phyloP scores from a whole-genome alignment of 2,797 vertebrate species.

The Hippopotamyrus pictus region DNA sequence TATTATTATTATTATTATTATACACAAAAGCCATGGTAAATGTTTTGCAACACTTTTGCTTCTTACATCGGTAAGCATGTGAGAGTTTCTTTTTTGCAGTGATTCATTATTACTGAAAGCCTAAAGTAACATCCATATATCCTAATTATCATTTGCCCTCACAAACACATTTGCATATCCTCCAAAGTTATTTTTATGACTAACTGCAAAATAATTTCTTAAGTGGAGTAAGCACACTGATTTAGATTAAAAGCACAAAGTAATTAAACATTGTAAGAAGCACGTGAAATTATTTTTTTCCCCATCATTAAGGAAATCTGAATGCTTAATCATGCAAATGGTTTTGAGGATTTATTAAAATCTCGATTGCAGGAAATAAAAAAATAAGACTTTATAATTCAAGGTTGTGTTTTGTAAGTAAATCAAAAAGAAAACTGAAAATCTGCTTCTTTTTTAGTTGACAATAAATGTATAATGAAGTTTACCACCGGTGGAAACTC shows the following conservation, averaged over 20 bases:
- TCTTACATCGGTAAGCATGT: not conserved
- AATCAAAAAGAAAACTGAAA: not conserved
- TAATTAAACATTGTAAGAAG: not conserved
- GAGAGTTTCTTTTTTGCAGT: not conserved
- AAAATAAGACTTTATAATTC: not conserved
- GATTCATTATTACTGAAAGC: slow-evolving; percentile 13
- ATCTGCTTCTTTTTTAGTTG: not conserved
- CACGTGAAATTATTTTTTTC: not conserved
- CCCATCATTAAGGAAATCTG: slow-evolving; percentile 1
- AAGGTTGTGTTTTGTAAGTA: not conserved
- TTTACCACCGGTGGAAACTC: not conserved
- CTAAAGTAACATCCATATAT: not conserved
- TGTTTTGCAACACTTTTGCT: not conserved
- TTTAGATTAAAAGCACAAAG: slow-evolving; percentile 12
- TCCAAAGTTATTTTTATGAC: slow-evolving; percentile 9
- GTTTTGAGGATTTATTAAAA: not conserved
- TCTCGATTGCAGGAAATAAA: not conserved
- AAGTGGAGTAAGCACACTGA: slow-evolving; percentile 8
- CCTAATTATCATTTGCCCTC: slow-evolving; percentile 15
- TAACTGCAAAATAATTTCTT: not conserved
- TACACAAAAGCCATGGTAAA: not conserved
- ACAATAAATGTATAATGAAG: not conserved
- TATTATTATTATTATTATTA: not conserved
- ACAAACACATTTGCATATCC: slow-evolving; percentile 16
- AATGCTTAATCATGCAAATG: slow-evolving; percentile 1